Evolutionary conservation across 2,113 vertebrate genomes (phyloP), one percentile per base, ranked within the genome.

Genomic region (Corvus hawaiiensis): DNA sequence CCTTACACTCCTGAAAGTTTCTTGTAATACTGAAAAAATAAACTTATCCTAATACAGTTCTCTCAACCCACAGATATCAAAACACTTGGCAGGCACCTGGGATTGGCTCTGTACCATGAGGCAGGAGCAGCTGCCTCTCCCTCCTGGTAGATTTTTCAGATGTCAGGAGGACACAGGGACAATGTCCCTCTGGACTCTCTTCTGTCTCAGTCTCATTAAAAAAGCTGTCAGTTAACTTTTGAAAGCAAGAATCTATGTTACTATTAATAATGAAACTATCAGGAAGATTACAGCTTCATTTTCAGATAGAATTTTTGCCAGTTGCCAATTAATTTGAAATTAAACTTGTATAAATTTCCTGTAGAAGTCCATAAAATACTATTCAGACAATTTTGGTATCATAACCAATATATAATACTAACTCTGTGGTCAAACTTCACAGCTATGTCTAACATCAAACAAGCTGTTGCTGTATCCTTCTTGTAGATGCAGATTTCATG

Each of bases 131-230:
- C 93, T 96, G 95, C 68, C 68, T 96, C 48, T 92, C 30, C 90
- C 76, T 88, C 88, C 93, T 92, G 79, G 55, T 55, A 78, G 90
- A 94, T 90, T 88, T 90, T 96, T 94, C 87, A 96, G 67, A 88
- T 96, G 95, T 83, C 95, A 94, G 48, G 37, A 93, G 92, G 92
- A 90, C 72, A 91, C 39, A 88, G 84, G 78, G 67, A 59, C 46
- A 73, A 14, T 3, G 3, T 95, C 93, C 85, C 90, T 66, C 64
- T 32, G 72, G 94, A 83, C 24, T 56, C 54, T 63, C 51, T 77
- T 88, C 91, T 75, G 49, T 64, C 55, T 86, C 87, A 48, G 67
- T 51, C 78, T 59, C 87, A 84, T 95, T 93, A 88, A 88, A 87
- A 95, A 94, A 84, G 41, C 90, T 94, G 91, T 82, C 89, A 94